Percentiles rank a stretch among this genome's conserved stretches.
phyloP scores from a whole-genome alignment of 1,140 invertebrate genomes.

The Zelostemma sp. region DNA sequence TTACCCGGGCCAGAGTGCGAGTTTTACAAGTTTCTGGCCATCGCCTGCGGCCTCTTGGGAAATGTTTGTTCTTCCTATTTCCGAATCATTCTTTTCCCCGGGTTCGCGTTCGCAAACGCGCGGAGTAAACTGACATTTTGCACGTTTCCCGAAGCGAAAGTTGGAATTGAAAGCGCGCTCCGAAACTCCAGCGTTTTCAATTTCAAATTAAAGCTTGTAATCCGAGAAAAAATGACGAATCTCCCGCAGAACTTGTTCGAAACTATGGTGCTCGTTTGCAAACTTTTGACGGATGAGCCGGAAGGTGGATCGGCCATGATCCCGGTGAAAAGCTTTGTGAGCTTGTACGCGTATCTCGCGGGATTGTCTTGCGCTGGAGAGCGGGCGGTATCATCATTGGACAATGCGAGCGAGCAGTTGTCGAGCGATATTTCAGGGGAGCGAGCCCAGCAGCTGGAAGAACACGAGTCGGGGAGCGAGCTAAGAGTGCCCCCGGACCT shows the following conservation, averaged over 20 bases:
- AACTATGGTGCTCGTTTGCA: constrained; percentile 85
- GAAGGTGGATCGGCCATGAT: constrained; percentile 84
- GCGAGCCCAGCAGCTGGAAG: constrained; percentile 15
- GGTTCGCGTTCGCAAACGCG: constrained; percentile 9
- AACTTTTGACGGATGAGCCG: constrained; percentile 84
- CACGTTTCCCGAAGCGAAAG: constrained; percentile 27
- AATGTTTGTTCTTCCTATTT: constrained; percentile 51
- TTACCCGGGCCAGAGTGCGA: constrained; percentile 36
- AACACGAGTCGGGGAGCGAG: constrained; percentile 4
- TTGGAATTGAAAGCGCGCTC: too few species aligned
- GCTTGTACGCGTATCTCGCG: constrained; percentile 79
- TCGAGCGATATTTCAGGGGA: constrained; percentile 13
- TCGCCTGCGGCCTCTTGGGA: constrained; percentile 59
- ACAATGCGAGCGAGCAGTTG: constrained; percentile 14
- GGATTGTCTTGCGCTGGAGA: constrained; percentile 73
- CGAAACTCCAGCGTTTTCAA: too few species aligned
- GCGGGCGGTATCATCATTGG: constrained; percentile 12
- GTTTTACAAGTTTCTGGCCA: constrained; percentile 61
- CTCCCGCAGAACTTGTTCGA: constrained; percentile 77
- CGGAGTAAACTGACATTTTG: constrained; percentile 35
- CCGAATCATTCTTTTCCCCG: constrained; percentile 2
- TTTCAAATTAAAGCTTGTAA: too few species aligned
- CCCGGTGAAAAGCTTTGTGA: constrained; percentile 75
- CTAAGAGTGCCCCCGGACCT: background rate
- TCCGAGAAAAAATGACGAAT: too few species aligned